Evolutionary conservation across 2,888 invertebrate species (phyloP).

Genomic region (Arctia plantaginis): DNA sequence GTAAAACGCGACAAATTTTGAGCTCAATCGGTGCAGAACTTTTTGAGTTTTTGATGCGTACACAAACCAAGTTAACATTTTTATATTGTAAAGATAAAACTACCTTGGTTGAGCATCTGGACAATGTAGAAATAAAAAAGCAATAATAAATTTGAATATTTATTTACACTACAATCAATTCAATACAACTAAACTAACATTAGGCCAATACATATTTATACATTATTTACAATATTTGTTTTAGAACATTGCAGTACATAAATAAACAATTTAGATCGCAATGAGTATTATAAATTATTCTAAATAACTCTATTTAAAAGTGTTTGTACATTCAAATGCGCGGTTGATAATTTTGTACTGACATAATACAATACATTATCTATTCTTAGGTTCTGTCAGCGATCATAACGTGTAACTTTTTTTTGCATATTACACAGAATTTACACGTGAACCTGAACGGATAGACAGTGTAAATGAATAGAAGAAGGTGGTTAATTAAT

Average conservation of each 20-base stretch:
- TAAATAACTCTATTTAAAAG: slow-evolving; percentile 37
- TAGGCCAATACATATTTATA: slow-evolving; percentile 66
- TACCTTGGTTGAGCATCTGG: not conserved
- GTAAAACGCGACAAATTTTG: too few species aligned
- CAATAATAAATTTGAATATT: slow-evolving; percentile 42
- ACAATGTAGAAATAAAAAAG: slow-evolving; percentile 22
- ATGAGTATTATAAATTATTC: slow-evolving; percentile 58
- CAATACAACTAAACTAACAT: slow-evolving; percentile 60
- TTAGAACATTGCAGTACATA: slow-evolving; percentile 51
- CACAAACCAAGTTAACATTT: too few species aligned
- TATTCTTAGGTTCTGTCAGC: not conserved
- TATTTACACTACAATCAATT: slow-evolving; percentile 66
- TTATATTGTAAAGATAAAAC: too few species aligned
- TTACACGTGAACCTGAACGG: not conserved
- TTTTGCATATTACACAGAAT: not conserved
- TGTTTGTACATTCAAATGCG: slow-evolving; percentile 69
- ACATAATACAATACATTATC: slow-evolving; percentile 44
- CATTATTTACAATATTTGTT: slow-evolving; percentile 75
- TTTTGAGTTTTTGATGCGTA: too few species aligned
- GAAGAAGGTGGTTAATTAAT: not conserved
- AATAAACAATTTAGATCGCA: slow-evolving; percentile 58
- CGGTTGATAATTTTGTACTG: slow-evolving; percentile 66
- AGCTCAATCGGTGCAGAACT: too few species aligned
- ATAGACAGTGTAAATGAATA: not conserved
- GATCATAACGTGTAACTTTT: not conserved